These are phyloP conservation scores for Chloroceryle aenea DNA, from an alignment of 2,113 vertebrate genomes.

Conservation along the genomic window DNA sequence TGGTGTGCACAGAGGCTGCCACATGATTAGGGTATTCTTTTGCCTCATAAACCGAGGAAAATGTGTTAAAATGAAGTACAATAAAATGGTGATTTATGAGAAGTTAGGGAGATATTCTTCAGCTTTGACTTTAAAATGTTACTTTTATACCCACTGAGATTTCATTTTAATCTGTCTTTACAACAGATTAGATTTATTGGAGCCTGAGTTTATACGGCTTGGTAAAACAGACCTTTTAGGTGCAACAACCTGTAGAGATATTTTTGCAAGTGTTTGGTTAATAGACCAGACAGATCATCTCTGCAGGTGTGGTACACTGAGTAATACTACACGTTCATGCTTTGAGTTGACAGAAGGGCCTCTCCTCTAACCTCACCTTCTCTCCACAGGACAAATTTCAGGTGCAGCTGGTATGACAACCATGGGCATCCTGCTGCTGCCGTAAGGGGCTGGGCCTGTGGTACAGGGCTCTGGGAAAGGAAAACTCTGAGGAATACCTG, in stretches of 20 bases:
- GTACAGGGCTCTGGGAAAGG: not conserved
- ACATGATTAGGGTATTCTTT: slow-evolving; percentile 68
- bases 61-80: slow-evolving; percentile 58
- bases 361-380: not conserved
- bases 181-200: slow-evolving; percentile 36
- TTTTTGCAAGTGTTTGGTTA: not conserved
- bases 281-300: not conserved
- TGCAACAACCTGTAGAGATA: not conserved
- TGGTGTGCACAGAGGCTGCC: slow-evolving; percentile 29
- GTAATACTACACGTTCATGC: not conserved
- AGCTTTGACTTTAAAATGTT: slow-evolving; percentile 59
- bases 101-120: slow-evolving; percentile 47
- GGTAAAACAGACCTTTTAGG: not conserved
- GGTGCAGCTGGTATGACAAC: not conserved
- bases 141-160: slow-evolving; percentile 64
- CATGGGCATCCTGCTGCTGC: not conserved
- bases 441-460: not conserved
- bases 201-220: slow-evolving; percentile 8
- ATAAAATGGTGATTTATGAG: slow-evolving; percentile 53
- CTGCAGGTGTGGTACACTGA: not conserved
- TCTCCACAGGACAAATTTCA: not conserved
- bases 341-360: not conserved
- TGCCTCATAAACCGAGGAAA: slow-evolving; percentile 65
- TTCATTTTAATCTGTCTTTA: slow-evolving; percentile 60
- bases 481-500: not conserved